phyloP scores from a whole-genome alignment of 1,140 invertebrate genomes.

The Aphaenogaster ashmeadi region DNA sequence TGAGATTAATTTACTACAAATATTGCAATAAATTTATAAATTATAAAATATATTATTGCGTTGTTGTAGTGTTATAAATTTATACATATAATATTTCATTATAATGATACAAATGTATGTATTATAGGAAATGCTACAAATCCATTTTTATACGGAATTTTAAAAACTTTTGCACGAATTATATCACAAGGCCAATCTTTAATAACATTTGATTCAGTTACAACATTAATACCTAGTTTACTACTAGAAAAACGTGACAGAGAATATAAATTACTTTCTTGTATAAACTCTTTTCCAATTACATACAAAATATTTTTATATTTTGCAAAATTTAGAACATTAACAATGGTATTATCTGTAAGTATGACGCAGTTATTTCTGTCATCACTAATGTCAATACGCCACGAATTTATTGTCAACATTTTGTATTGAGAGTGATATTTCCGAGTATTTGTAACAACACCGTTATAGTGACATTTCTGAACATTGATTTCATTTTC shows the following conservation, averaged over 20 bases:
- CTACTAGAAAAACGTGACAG: neutral
- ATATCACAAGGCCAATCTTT: slow-evolving; percentile 1
- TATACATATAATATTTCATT: neutral
- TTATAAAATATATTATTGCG: neutral
- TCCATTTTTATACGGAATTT: neutral
- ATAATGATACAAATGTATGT: slow-evolving; percentile 1
- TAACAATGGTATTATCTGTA: slow-evolving; percentile 6
- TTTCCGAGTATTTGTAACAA: slow-evolving; percentile 1
- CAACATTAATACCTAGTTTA: neutral
- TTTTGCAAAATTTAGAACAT: neutral
- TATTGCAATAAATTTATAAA: no score
- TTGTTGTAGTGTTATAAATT: neutral
- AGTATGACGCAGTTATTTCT: neutral
- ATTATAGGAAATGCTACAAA: neutral
- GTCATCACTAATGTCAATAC: slow-evolving; percentile 7
- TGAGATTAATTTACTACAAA: no score
- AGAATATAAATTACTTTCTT: neutral
- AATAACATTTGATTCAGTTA: slow-evolving; percentile 9
- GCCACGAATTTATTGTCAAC: neutral
- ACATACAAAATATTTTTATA: neutral
- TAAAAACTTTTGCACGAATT: neutral
- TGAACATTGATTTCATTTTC: neutral
- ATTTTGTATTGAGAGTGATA: slow-evolving; percentile 3
- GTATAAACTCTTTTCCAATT: neutral
- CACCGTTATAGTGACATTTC: neutral